A percentile compares a stretch with the other conserved stretches of the same genome.
Conservation (phyloP, 2,888 invertebrate genomes). For the Merodon equestris region DNA sequence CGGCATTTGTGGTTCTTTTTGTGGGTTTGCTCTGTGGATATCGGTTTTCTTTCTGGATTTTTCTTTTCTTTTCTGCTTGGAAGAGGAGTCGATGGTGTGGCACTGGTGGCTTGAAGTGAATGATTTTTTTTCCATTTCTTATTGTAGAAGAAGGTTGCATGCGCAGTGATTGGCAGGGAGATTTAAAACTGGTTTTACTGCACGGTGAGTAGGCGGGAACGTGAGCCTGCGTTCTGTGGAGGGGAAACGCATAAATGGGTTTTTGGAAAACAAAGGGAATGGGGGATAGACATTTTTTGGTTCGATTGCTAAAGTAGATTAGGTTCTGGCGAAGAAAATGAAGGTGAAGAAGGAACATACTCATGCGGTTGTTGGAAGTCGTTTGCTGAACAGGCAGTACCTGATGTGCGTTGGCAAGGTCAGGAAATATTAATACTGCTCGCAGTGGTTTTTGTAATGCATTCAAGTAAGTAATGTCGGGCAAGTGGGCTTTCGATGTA, state of each 20-base stretch:
- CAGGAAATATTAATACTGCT: background rate
- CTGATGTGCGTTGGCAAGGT: conserved; percentile 21
- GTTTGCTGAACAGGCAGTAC: background rate
- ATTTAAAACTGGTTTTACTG: conserved; percentile 48
- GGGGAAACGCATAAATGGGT: conserved; percentile 22
- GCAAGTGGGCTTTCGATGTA: too few relatives aligned
- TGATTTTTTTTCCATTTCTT: conserved; percentile 26
- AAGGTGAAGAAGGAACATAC: conserved; percentile 12
- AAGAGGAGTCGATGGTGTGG: conserved; percentile 33
- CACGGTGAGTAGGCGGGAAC: conserved; percentile 28
- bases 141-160: conserved; percentile 37
- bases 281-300: conserved; percentile 17
- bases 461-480: too few relatives aligned
- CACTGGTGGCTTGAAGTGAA: conserved; percentile 44
- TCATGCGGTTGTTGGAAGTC: too few relatives aligned
- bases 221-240: conserved; percentile 15
- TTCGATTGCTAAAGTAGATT: conserved; percentile 8
- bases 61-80: conserved; percentile 24
- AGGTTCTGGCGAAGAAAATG: conserved; percentile 25
- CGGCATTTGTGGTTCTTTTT: conserved; percentile 63
- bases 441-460: background rate
- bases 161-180: conserved; percentile 66
- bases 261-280: conserved; percentile 10
- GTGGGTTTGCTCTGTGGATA: conserved; percentile 40
- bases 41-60: conserved; percentile 26